Percentiles rank a stretch among this genome's conserved stretches.
phyloP scores from a whole-genome alignment of 2,113 vertebrate species.

The Nycticorax nycticorax region DNA sequence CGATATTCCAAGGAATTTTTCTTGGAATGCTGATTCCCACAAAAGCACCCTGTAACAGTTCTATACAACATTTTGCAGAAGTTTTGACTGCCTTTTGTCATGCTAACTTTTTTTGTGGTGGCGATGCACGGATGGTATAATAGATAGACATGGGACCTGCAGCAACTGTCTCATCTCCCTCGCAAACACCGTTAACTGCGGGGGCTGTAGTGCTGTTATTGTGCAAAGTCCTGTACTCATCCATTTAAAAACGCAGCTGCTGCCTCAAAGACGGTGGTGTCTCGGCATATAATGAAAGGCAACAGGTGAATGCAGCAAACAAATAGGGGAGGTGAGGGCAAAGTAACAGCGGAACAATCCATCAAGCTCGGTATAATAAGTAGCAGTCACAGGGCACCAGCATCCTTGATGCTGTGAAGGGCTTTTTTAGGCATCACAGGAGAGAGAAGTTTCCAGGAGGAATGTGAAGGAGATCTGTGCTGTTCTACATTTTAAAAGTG shows the following conservation, averaged over 20 bases:
- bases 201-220: not conserved
- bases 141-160: not conserved
- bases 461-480: not conserved
- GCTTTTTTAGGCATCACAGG: not conserved
- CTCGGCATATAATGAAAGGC: rapidly evolving
- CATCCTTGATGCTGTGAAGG: not conserved
- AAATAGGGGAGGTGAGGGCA: not conserved
- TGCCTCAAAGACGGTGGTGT: not conserved
- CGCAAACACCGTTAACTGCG: not conserved
- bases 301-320: not conserved
- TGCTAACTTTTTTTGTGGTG: not conserved
- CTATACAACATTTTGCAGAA: not conserved
- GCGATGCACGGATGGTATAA: rapidly evolving
- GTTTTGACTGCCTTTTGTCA: not conserved
- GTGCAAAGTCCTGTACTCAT: not conserved
- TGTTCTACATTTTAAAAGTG: not conserved
- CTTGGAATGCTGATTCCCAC: rapidly evolving
- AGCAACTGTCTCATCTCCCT: not conserved
- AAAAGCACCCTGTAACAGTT: rapidly evolving
- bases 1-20: rapidly evolving
- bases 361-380: rapidly evolving
- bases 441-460: not conserved
- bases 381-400: not conserved
- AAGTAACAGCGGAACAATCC: not conserved
- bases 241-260: not conserved